Conservation (phyloP, 1,140 invertebrate genomes). For the Tetramorium simillimum region DNA sequence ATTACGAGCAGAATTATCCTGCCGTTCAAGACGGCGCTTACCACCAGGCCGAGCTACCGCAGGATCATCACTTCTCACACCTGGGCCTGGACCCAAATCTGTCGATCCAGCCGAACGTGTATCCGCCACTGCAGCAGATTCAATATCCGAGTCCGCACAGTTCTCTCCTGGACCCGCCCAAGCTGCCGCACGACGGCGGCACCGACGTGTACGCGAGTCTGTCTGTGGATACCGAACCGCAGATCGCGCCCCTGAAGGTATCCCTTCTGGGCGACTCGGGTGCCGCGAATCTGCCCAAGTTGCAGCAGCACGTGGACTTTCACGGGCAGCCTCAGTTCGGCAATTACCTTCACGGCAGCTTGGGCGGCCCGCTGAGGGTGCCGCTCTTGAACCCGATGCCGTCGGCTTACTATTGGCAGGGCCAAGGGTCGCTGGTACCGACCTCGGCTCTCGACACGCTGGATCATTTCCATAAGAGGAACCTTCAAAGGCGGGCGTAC, state of each 20-base stretch:
- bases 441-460: not conserved
- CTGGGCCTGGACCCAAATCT: not conserved
- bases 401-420: slow-evolving; percentile 54
- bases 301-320: slow-evolving; percentile 41
- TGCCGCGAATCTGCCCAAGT: slow-evolving; percentile 38
- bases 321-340: slow-evolving; percentile 23
- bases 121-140: slow-evolving; percentile 58
- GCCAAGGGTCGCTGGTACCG: slow-evolving; percentile 24
- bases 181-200: not conserved
- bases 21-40: slow-evolving; percentile 17
- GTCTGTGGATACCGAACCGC: slow-evolving; percentile 43
- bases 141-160: slow-evolving; percentile 9
- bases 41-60: slow-evolving; percentile 2
- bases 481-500: slow-evolving; percentile 27
- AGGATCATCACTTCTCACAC: slow-evolving; percentile 8
- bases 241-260: slow-evolving; percentile 56
- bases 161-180: not conserved
- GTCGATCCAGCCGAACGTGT: slow-evolving; percentile 54
- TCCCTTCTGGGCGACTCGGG: not conserved
- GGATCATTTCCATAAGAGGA: slow-evolving; percentile 45
- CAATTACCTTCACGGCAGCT: slow-evolving; percentile 23
- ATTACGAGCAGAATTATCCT: slow-evolving; percentile 8
- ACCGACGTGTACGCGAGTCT: slow-evolving; percentile 59
- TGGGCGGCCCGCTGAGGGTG: slow-evolving; percentile 59
- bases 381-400: slow-evolving; percentile 50